phyloP scores from a whole-genome alignment of 2,888 invertebrate genomes.

The Pristionchus exspectatus region DNA sequence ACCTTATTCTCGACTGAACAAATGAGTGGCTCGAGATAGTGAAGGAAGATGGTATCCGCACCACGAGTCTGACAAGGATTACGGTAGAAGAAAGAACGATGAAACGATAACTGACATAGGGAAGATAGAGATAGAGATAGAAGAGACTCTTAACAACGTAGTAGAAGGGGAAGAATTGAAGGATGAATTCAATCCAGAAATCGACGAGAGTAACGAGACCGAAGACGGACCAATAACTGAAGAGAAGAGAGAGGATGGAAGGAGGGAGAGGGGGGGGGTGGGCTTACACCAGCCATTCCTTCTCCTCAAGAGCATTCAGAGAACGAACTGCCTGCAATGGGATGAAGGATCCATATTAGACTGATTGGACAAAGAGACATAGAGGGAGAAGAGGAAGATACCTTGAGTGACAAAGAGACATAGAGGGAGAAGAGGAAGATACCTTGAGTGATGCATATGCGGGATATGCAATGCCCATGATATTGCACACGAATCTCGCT shows the following conservation, averaged over 20 bases:
- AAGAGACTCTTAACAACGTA: slow-evolving; percentile 40
- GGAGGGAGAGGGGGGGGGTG: not conserved
- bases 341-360: no score
- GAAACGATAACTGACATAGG: slow-evolving; percentile 31
- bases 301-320: slow-evolving; percentile 17
- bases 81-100: not conserved
- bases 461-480: slow-evolving; percentile 37
- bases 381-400: not conserved
- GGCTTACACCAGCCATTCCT: slow-evolving; percentile 40
- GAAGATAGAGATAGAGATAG: slow-evolving; percentile 53
- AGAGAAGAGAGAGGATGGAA: not conserved
- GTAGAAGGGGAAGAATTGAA: slow-evolving; percentile 51
- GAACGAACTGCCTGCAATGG: slow-evolving; percentile 21
- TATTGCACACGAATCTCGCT: slow-evolving; percentile 13
- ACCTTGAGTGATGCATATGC: slow-evolving; percentile 49
- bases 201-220: slow-evolving; percentile 42
- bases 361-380: not conserved
- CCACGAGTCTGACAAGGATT: slow-evolving; percentile 39
- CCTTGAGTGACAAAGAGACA: slow-evolving; percentile 29
- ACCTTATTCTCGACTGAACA: not conserved
- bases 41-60: slow-evolving; percentile 36
- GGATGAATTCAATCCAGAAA: slow-evolving; percentile 45
- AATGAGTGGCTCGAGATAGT: slow-evolving; percentile 15
- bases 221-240: slow-evolving; percentile 48
- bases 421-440: not conserved